Evolutionary conservation across 2,113 vertebrate species (phyloP).

Genomic region (Procavia capensis): DNA sequence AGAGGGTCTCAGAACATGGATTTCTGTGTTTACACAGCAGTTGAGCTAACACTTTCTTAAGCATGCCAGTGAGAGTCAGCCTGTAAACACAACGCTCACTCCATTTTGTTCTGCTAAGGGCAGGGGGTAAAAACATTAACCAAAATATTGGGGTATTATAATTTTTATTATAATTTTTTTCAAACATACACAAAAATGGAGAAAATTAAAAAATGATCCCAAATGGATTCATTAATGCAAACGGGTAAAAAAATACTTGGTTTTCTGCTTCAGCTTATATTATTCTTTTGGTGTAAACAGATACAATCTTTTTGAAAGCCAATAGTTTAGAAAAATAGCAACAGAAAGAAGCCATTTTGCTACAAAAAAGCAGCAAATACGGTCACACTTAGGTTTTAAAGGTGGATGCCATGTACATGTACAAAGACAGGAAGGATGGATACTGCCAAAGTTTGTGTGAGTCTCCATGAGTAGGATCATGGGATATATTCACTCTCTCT

Average conservation of each 20-base stretch:
- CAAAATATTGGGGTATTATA: not conserved
- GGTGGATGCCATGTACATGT: not conserved
- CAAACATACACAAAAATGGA: not conserved
- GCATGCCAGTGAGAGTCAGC: not conserved
- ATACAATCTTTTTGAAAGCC: constrained; percentile 13
- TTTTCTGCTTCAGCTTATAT: not conserved
- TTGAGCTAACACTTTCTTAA: not conserved
- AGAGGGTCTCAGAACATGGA: not conserved
- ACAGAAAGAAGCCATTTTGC: not conserved
- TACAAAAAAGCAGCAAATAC: not conserved
- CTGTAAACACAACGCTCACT: not conserved
- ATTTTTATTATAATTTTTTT: not conserved
- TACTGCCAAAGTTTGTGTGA: not conserved
- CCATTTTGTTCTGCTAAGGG: not conserved
- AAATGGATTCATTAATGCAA: not conserved
- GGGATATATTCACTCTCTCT: not conserved
- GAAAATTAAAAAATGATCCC: not conserved
- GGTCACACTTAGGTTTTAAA: not conserved
- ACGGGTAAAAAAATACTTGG: not conserved
- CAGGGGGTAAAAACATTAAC: not conserved
- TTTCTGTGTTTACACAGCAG: not conserved
- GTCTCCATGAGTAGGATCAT: not conserved
- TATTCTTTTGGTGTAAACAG: not conserved
- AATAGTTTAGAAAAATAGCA: not conserved
- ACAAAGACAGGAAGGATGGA: not conserved